Base-by-base conservation (phyloP, 2,888 invertebrate species). In the Nomada fucata region DNA sequence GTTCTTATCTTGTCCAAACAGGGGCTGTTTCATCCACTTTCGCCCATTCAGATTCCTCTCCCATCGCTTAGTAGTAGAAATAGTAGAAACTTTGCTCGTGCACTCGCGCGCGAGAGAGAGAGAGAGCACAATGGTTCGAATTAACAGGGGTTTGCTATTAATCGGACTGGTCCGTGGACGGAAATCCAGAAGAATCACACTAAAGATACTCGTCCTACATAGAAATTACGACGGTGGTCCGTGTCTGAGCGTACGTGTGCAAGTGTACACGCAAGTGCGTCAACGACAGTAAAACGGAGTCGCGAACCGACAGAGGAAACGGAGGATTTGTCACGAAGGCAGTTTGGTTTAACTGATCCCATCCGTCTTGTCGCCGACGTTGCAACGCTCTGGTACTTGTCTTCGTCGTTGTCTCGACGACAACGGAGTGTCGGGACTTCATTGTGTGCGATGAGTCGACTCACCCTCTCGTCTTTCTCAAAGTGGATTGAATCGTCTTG, bases 291-390 rank as follows among this genome's bases (percentile, higher is more conserved):
- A 44, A 82, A 84, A 80, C 84, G 84, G 73, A 83, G 84, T 60
- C 76, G 83, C 79, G 85, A 82, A 70, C 90, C 89, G 90, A 90
- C 91, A 92, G 91, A 93, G 92, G 92, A 93, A 92, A 88, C 91
- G 87, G 91, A 91, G 91, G 92, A 93, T 93, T 93, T 93, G 92
- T 93, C 93, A 92, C 91, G 92, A 91, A 91, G 92, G 90, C 91
- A 92, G 92, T 92, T 92, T 92, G 91, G 92, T 93, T 93, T 93
- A 93, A 93, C 92, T 92, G 92, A 92, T 93, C 92, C 91, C 93
- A 93, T 93, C 92, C 93, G 92, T 93, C 93, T 93, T 92, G 89
- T 89, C 89, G 89, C 88, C 88, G 87, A 88, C 90, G 89, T 82
- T 83, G 82, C 87, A 83, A 81, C 72, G 85, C 77, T 71, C 79